A percentile compares a stretch with the other conserved stretches of the same genome.
Conservation (phyloP, 1,140 invertebrate genomes). For the Bombus difficillimus region DNA sequence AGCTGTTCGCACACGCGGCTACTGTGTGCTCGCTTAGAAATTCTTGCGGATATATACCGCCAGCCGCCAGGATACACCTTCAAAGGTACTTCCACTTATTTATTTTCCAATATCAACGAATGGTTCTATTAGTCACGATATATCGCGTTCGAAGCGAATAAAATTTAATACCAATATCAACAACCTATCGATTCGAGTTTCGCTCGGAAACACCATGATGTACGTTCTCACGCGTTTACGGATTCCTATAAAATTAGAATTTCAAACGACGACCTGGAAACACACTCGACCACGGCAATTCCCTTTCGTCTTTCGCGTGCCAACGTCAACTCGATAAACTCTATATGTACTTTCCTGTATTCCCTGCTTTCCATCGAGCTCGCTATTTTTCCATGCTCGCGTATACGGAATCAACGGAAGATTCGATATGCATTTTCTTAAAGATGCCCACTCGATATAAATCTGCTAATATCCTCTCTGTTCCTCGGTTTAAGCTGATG, state of each 20-base stretch:
- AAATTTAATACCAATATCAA: constrained; percentile 8
- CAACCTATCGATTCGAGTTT: not conserved
- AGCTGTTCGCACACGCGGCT: constrained; percentile 36
- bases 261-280: constrained; percentile 43
- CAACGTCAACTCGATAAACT: not conserved
- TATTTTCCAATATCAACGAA: not conserved
- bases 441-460: not conserved
- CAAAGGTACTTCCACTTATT: too few species aligned
- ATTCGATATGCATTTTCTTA: not conserved
- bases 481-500: too few species aligned
- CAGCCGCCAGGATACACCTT: not conserved
- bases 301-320: not conserved
- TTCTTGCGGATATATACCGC: not conserved
- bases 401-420: not conserved
- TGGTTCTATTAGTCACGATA: not conserved
- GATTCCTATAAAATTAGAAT: constrained; percentile 48
- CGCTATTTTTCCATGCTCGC: not conserved
- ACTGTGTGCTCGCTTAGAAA: not conserved
- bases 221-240: not conserved
- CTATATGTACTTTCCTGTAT: not conserved
- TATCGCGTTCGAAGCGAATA: not conserved
- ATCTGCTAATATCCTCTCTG: too few species aligned
- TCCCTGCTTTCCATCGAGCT: not conserved
- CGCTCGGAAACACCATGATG: not conserved
- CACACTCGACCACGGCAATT: not conserved